phyloP scores from a whole-genome alignment of 2,888 invertebrate species.

The Zeuzera pyrina region DNA sequence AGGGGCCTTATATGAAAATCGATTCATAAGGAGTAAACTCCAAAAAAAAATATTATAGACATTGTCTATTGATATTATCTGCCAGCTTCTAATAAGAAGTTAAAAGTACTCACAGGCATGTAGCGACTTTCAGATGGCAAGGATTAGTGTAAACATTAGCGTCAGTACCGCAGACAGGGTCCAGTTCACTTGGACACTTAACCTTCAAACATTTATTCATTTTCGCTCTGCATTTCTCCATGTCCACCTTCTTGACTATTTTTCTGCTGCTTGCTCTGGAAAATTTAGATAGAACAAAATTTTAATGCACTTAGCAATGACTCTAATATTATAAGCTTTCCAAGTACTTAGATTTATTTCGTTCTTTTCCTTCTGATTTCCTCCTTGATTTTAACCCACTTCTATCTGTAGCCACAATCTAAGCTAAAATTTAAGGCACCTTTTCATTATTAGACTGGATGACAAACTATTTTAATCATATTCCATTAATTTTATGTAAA shows the following conservation, averaged over 20 bases:
- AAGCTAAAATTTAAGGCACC: no score
- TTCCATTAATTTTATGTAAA: no score
- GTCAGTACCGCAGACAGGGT: slow-evolving; percentile 92
- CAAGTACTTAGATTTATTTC: no score
- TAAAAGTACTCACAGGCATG: slow-evolving; percentile 81
- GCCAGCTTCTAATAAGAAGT: not conserved
- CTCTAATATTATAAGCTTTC: not conserved
- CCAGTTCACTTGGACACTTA: slow-evolving; percentile 77
- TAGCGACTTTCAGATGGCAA: slow-evolving; percentile 86
- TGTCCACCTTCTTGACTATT: slow-evolving; percentile 78
- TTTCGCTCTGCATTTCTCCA: slow-evolving; percentile 85
- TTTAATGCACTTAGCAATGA: not conserved
- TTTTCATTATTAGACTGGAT: no score
- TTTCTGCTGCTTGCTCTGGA: slow-evolving; percentile 69
- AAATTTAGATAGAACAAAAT: slow-evolving; percentile 11
- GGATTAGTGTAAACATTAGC: slow-evolving; percentile 88
- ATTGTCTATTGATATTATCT: no score
- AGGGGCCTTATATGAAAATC: no score
- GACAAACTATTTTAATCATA: no score
- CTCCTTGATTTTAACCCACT: no score
- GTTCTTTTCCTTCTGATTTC: no score
- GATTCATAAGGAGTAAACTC: no score
- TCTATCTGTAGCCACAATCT: no score
- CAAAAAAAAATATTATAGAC: no score
- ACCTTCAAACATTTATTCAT: slow-evolving; percentile 84